A percentile compares a stretch with the other conserved stretches of the same genome.
These are phyloP conservation scores for Alloplasta piceator DNA, from an alignment of 2,888 invertebrate genomes.

Conservation along the genomic window DNA sequence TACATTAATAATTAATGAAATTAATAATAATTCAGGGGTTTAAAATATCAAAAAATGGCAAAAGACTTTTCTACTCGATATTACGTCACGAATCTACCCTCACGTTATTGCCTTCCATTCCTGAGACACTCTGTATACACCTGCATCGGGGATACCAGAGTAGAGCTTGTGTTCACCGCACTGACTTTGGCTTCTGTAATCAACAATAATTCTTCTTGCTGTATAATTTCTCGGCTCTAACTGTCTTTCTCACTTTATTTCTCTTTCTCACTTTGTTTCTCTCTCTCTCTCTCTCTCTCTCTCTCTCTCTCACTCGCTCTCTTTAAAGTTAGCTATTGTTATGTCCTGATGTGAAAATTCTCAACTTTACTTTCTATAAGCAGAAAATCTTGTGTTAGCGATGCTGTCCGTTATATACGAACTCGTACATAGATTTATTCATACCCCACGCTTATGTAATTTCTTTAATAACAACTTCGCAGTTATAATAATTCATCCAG, in stretches of 20 bases:
- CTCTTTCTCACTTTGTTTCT: constrained; percentile 6
- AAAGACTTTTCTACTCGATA: no score
- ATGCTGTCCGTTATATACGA: constrained; percentile 28
- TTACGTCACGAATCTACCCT: no score
- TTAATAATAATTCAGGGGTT: no score
- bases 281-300: no score
- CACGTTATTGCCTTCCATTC: no score
- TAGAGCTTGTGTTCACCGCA: neutral
- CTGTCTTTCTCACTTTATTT: constrained; percentile 10
- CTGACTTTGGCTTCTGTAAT: constrained; percentile 52
- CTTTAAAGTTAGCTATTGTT: constrained; percentile 55
- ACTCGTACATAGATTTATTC: constrained; percentile 41
- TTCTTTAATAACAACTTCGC: constrained; percentile 50
- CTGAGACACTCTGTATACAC: no score
- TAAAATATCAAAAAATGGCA: no score
- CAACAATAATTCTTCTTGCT: constrained; percentile 53
- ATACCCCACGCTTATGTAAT: constrained; percentile 38
- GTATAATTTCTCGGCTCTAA: constrained; percentile 11
- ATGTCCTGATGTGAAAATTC: constrained; percentile 70
- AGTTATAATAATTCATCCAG: constrained; percentile 2
- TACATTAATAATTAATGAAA: no score
- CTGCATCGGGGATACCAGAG: constrained; percentile 1
- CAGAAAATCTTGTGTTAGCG: constrained; percentile 17
- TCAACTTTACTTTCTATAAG: constrained; percentile 65
- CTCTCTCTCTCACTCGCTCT: constrained; percentile 3